Conservation (phyloP, 2,113 vertebrate species). For the Corvus hawaiiensis region DNA sequence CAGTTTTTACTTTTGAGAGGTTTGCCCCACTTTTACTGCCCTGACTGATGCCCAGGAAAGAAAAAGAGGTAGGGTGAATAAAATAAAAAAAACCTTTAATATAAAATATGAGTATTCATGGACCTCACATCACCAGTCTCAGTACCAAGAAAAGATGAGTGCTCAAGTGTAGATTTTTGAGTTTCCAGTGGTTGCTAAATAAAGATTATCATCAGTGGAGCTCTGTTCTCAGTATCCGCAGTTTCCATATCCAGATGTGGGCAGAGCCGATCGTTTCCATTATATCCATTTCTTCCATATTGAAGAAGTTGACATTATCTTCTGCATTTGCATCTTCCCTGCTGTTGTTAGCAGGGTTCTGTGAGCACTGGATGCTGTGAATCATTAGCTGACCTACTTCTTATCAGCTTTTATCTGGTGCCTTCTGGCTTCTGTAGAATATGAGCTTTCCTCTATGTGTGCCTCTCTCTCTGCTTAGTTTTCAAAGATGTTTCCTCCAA, state of each 20-base stretch:
- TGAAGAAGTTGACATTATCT: not conserved
- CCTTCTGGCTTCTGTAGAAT: slow-evolving; percentile 45
- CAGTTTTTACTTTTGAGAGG: not conserved
- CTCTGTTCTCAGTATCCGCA: not conserved
- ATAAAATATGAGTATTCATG: not conserved
- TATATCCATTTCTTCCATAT: not conserved
- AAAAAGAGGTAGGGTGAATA: not conserved
- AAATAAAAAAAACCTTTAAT: not conserved
- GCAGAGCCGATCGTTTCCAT: not conserved
- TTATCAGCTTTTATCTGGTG: slow-evolving; percentile 56
- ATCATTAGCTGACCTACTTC: slow-evolving; percentile 56
- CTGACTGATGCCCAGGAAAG: not conserved
- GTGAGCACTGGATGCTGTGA: not conserved
- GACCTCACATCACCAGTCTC: not conserved
- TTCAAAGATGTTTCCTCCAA: slow-evolving; percentile 28
- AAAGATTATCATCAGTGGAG: not conserved
- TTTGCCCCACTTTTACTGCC: not conserved
- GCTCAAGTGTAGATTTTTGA: not conserved
- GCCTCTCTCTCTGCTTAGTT: not conserved
- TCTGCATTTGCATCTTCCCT: slow-evolving; percentile 9
- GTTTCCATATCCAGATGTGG: not conserved
- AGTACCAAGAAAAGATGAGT: not conserved
- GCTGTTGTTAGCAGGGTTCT: slow-evolving; percentile 21
- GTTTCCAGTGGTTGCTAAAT: not conserved
- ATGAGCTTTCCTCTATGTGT: not conserved